Conservation (phyloP, 2,797 vertebrate species). For the Leontopithecus rosalia region DNA sequence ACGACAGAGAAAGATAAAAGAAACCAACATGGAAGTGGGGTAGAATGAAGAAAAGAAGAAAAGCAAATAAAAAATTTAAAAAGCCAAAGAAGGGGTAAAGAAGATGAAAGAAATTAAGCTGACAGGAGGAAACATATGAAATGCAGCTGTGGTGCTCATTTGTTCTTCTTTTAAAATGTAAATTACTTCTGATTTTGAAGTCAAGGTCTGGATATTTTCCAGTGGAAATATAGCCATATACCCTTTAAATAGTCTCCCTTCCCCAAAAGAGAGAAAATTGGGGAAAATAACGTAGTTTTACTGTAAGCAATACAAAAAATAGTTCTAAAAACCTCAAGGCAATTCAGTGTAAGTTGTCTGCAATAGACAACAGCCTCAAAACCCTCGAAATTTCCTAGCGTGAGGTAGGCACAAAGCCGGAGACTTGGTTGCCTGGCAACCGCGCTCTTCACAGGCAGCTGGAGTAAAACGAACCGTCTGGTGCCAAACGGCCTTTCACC, state of each 20-base stretch:
- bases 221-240: slow-evolving; percentile 32
- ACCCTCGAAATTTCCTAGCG: slow-evolving; percentile 53
- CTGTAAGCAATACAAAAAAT: slow-evolving; percentile 10
- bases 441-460: slow-evolving; percentile 68
- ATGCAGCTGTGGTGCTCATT: slow-evolving; percentile 65
- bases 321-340: slow-evolving; percentile 53
- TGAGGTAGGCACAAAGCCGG: slow-evolving; percentile 57
- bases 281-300: slow-evolving; percentile 50
- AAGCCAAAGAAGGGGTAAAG: neutral
- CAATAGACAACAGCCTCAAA: slow-evolving; percentile 60
- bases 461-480: slow-evolving; percentile 70
- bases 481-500: slow-evolving; percentile 79
- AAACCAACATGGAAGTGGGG: neutral
- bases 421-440: slow-evolving; percentile 77
- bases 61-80: neutral
- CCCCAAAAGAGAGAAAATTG: slow-evolving; percentile 47
- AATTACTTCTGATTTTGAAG: slow-evolving; percentile 69
- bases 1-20: neutral
- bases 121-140: slow-evolving; percentile 40
- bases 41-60: neutral
- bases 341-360: slow-evolving; percentile 61
- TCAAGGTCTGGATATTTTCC: slow-evolving; percentile 57
- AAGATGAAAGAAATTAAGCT: slow-evolving; percentile 56
- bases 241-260: slow-evolving; percentile 18
- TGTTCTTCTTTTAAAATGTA: slow-evolving; percentile 60